phyloP scores from a whole-genome alignment of 2,888 invertebrate species.

The Drosophila phalerata region DNA sequence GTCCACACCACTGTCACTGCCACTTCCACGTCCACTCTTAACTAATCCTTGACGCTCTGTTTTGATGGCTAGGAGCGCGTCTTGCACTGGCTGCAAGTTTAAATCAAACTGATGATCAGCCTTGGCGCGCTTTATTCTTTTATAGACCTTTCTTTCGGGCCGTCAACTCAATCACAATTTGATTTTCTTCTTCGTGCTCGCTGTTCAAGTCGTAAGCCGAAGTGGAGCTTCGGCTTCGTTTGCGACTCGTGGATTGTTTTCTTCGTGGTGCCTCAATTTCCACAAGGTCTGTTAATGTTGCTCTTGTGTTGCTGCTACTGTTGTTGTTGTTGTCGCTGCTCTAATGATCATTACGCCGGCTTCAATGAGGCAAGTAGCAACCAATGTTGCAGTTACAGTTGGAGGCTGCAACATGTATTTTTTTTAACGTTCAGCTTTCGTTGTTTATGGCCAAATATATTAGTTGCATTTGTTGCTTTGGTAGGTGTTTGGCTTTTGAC shows the following conservation, averaged over 20 bases:
- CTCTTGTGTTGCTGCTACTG: slow-evolving; percentile 9
- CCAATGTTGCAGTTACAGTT: slow-evolving; percentile 3
- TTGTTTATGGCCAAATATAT: slow-evolving; percentile 79
- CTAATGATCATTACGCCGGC: slow-evolving; percentile 59
- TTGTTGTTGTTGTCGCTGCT: slow-evolving; percentile 2
- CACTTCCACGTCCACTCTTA: slow-evolving; percentile 24
- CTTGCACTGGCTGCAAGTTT: slow-evolving; percentile 84
- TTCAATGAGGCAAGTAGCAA: slow-evolving; percentile 17
- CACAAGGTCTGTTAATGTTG: slow-evolving; percentile 42
- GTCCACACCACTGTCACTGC: slow-evolving; percentile 11
- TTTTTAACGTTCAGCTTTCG: slow-evolving; percentile 65
- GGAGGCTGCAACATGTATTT: slow-evolving; percentile 43
- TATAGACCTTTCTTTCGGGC: slow-evolving; percentile 83
- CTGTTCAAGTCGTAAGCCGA: slow-evolving; percentile 31
- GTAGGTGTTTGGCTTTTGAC: slow-evolving; percentile 67
- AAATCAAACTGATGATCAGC: slow-evolving; percentile 87
- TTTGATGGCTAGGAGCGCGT: slow-evolving; percentile 44
- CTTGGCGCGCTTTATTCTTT: slow-evolving; percentile 84
- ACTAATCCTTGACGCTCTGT: slow-evolving; percentile 18
- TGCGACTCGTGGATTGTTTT: slow-evolving; percentile 46
- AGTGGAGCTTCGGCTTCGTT: slow-evolving; percentile 16
- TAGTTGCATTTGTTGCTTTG: slow-evolving; percentile 65
- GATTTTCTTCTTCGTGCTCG: slow-evolving; percentile 76
- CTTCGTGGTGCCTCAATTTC: slow-evolving; percentile 47
- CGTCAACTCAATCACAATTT: slow-evolving; percentile 63